Evolutionary conservation across 1,140 invertebrate genomes (phyloP), one percentile per base, ranked within the genome.

Genomic region (Bombus waltoni): DNA sequence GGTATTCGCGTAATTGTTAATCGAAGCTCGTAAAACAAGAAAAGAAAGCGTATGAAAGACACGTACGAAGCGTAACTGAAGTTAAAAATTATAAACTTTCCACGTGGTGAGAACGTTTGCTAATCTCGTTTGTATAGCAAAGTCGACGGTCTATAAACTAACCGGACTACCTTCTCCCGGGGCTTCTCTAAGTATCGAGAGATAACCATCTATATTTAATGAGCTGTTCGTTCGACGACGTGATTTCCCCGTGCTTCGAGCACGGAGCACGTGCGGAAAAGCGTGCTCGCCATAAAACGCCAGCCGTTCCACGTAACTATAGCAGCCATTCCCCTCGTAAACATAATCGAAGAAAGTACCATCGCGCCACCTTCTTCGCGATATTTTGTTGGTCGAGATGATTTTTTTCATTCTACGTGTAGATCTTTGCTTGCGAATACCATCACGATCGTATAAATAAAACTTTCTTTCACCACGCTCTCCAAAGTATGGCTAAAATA

Each of bases 181-280:
- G 11, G 25, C 38, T 44, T 22, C 9, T 47, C 35, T 13, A n/a
- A 53, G 42, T 65, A 72, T 80, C 76, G 18, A 8, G 53, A 85
- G 76, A 85, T 79, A 85, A 80, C 47, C 47, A 86, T 81, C 72
- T 82, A 59, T 62, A 76, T 86, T 82, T 86, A 75, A 86, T 40
- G 71, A 75, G 62, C 32, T n/a, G 66, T 62, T 32, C 59, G 71
- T 53, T 65, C 53, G 66, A 59, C 71, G 66, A 70, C 81, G 72
- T 80, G 72, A 86, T 86, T 87, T 87, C 85, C 82, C 57, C 42
- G 79, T 32, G 44, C 28, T 66, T 40, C 40, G 77, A 18, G 57
- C 40, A 10, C 44, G 59, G 11, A 68, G 68, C 88, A 82, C 68
- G 89, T 70, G 89, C 87, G 82, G 82, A 83, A 77, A 83, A 83